Percentiles rank a stretch among this genome's conserved stretches.
phyloP scores from a whole-genome alignment of 2,113 vertebrate species.

The Balaeniceps rex region DNA sequence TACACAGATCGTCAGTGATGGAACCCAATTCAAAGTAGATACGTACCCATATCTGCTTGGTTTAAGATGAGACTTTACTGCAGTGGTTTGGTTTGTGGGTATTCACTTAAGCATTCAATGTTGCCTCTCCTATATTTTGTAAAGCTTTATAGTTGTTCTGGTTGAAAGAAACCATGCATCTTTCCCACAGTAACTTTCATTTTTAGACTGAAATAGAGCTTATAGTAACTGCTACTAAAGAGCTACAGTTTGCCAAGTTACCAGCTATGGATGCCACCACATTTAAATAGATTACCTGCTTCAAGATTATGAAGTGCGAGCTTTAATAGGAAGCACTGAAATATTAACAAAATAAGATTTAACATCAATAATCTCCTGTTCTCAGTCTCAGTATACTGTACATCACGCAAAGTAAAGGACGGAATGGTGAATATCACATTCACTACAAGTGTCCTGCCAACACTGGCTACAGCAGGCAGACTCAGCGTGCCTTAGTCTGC shows the following conservation, averaged over 20 bases:
- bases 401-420: background rate
- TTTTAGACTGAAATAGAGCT: background rate
- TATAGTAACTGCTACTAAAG: background rate
- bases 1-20: background rate
- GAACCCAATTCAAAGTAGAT: background rate
- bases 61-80: background rate
- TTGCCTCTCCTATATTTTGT: background rate
- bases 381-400: background rate
- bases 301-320: background rate
- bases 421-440: background rate
- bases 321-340: background rate
- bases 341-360: background rate
- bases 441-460: background rate
- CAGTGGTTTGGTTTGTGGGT: background rate
- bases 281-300: background rate
- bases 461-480: background rate
- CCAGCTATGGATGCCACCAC: background rate
- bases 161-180: background rate
- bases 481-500: background rate
- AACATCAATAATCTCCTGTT: background rate
- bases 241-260: background rate
- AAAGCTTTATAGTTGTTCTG: background rate
- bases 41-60: fast-evolving
- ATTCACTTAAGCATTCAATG: background rate
- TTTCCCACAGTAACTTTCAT: background rate